Evolutionary conservation across 2,888 invertebrate genomes (phyloP), one percentile per base, ranked within the genome.

Genomic region (Buathra laborator): DNA sequence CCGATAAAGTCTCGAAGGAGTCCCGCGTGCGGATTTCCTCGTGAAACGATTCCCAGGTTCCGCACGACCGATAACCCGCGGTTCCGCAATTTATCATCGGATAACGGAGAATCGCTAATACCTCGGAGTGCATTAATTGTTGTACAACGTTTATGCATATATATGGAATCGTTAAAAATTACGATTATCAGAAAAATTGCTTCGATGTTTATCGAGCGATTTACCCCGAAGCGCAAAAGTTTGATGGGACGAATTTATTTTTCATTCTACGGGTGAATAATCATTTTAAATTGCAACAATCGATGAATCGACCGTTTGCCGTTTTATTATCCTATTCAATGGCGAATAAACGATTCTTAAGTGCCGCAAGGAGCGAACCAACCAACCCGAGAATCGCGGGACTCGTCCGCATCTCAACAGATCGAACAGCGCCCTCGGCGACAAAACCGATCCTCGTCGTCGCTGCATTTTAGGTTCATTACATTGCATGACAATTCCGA

Each of bases 11-110:
- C 66, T 46, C 46, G 43, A 32, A 16, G 14, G 43, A 59, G 51
- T 72, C 66, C 37, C 37, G 37, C 53, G 56, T 46, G 44, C n/a
- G 64, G 66, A 37, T 59, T 59, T 24, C 51, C 53, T 19, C 44
- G 67, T 46, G 67, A 66, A 82, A 77, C 66, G 46, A 72, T 77
- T 77, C 77, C 56, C 82, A 77, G 77, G 82, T 76, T 72, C 82
- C 59, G 72, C 77, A 77, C 79, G 62, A 71, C 67, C 78, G 43
- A 74, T 67, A 66, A 66, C 44, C 56, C 56, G 66, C 80, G 46
- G 43, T 44, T 19, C 32, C 64, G 44, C 56, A 16, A 66, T 66
- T 72, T 66, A 64, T 80, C 64, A 72, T 44, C 29, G 79, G 72
- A 80, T 80, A 80, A 72, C 79, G 79, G 72, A 14, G 29, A 51